Conservation (phyloP, 2,888 invertebrate genomes). For the Plemyria rubiginata region DNA sequence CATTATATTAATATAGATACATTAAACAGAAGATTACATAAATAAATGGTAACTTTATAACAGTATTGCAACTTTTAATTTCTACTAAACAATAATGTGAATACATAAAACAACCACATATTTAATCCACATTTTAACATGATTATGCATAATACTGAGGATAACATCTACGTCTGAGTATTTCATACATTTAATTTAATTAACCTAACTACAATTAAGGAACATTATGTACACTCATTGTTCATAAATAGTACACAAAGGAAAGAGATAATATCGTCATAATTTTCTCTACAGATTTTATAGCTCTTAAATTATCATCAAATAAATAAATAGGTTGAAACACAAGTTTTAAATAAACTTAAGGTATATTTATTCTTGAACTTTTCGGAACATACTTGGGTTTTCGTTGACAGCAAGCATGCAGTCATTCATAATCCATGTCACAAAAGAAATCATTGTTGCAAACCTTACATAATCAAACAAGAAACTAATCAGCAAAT, state of each 20-base stretch:
- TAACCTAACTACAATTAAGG: conserved; percentile 16
- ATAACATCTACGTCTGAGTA: conserved; percentile 13
- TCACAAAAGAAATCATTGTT: too few relatives aligned
- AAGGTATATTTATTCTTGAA: neutral
- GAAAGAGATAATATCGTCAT: neutral
- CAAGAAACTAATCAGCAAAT: too few relatives aligned
- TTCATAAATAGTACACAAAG: neutral
- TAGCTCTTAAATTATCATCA: neutral
- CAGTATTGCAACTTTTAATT: conserved; percentile 40
- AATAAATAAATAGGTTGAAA: neutral
- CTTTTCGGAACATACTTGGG: neutral
- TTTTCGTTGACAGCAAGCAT: neutral
- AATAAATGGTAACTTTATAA: conserved; percentile 56
- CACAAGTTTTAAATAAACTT: neutral
- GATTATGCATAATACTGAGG: conserved; percentile 42
- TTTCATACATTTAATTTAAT: conserved; percentile 17
- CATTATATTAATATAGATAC: conserved; percentile 42
- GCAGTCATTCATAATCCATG: neutral
- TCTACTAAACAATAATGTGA: conserved; percentile 18
- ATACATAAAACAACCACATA: conserved; percentile 20
- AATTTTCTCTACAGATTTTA: neutral
- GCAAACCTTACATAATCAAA: too few relatives aligned
- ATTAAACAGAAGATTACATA: conserved; percentile 43
- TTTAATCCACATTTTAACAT: conserved; percentile 34
- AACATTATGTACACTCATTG: conserved; percentile 12